These are phyloP conservation scores for Nothocercus nigrocapillus DNA, from an alignment of 2,113 vertebrate species.

Conservation along the genomic window DNA sequence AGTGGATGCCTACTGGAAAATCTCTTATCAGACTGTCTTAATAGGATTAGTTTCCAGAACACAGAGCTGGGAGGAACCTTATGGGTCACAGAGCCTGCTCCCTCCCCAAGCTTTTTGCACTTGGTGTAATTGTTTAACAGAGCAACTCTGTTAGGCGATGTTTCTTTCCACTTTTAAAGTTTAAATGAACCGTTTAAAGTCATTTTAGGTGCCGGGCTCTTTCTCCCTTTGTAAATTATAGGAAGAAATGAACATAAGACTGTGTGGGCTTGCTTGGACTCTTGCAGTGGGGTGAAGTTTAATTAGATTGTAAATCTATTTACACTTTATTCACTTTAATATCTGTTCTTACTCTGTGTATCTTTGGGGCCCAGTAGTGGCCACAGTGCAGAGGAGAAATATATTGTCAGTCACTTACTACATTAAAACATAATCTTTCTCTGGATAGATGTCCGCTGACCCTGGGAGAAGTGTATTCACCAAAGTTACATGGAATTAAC, in stretches of 20 bases:
- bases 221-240: background rate
- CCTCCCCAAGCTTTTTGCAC: conserved; percentile 12
- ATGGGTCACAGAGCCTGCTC: background rate
- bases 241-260: background rate
- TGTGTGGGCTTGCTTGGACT: background rate
- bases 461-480: background rate
- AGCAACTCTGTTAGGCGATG: background rate
- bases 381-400: background rate
- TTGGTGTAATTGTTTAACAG: background rate
- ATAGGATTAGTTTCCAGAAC: conserved; percentile 42
- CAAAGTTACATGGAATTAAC: background rate
- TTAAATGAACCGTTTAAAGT: background rate
- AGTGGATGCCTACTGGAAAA: conserved; percentile 40
- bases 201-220: background rate
- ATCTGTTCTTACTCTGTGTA: background rate
- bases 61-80: background rate
- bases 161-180: background rate
- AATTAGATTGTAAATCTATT: background rate
- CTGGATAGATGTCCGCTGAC: background rate
- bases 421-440: background rate
- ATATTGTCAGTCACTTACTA: background rate
- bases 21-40: conserved; percentile 42
- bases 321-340: background rate
- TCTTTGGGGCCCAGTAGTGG: background rate
- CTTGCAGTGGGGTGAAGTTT: background rate